Evolutionary conservation across 2,888 invertebrate species (phyloP), one percentile per base, ranked within the genome.

Genomic region (Leucophenga montana): DNA sequence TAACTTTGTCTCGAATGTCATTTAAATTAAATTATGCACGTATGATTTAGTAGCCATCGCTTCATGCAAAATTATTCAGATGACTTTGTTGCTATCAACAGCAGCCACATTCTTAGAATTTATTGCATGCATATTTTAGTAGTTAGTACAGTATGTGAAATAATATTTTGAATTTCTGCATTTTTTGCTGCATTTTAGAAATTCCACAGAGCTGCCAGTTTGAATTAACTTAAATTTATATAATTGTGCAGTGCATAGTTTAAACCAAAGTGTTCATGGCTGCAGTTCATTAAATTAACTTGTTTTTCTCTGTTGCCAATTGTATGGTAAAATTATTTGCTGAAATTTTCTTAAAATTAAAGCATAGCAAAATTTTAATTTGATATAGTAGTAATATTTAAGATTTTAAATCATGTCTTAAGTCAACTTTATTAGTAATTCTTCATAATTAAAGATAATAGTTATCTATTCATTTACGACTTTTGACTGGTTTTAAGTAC

Each of bases 261-360:
- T n/a, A n/a, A n/a, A n/a, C n/a, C n/a, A n/a, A n/a, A n/a, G n/a
- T n/a, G n/a, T n/a, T n/a, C n/a, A n/a, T n/a, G 57, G 9, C 16
- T 14, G 14, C 11, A 57, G 31, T 57, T 57, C 31, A 57, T 57
- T 57, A 57, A 57, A 27, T 27, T 57, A 27, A 57, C 31, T 57
- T 57, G 31, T 27, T n/a, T 39, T 39, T 3, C 39, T 39, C 9
- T 33, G 33, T 33, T 33, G 33, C 3, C 33, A 33, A 8, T 33
- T 33, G 33, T 33, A 33, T 27, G 3, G 39, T 5, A 39, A 39
- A 39, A 1, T 39, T 39, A 39, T 3, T 39, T 39, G 39, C 39
- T 39, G 9, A 8, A 39, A 11, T 11, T n/a, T 5, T 3, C 39
- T 39, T 39, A 8, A 11, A 39, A 39, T 39, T 39, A 39, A 39